Conservation (phyloP, 2,888 invertebrate genomes). For the Idaea biselata region DNA sequence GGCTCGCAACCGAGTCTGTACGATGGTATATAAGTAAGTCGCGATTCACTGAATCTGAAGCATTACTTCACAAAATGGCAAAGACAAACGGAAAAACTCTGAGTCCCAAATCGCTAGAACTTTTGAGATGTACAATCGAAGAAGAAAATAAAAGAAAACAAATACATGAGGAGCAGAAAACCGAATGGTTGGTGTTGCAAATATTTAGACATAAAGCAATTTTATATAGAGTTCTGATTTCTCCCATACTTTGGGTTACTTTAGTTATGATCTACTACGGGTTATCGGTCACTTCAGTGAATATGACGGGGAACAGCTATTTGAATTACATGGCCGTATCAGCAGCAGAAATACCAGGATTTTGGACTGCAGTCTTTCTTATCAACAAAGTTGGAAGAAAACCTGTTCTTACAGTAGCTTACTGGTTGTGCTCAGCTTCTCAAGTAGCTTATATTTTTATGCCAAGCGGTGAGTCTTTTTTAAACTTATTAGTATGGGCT, state of each 20-base stretch:
- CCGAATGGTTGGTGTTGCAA: constrained; percentile 49
- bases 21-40: constrained; percentile 88
- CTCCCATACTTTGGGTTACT: constrained; percentile 83
- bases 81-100: constrained; percentile 72
- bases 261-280: constrained; percentile 85
- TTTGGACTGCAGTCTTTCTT: constrained; percentile 80
- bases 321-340: constrained; percentile 83
- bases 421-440: constrained; percentile 79
- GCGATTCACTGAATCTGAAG: constrained; percentile 82
- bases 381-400: constrained; percentile 47
- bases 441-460: constrained; percentile 80
- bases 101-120: constrained; percentile 47
- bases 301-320: constrained; percentile 83
- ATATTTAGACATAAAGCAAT: constrained; percentile 48
- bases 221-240: constrained; percentile 43
- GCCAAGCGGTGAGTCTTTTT: constrained; percentile 58
- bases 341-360: constrained; percentile 85
- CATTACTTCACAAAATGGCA: constrained; percentile 81
- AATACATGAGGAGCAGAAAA: constrained; percentile 17
- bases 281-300: constrained; percentile 83
- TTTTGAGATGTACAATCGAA: constrained; percentile 41
- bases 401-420: constrained; percentile 77
- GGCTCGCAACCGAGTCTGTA: constrained; percentile 85
- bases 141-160: constrained; percentile 38
- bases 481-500: not conserved